Percentiles rank a stretch among this genome's conserved stretches.
These are phyloP conservation scores for Harpegnathos saltator DNA, from an alignment of 1,140 invertebrate genomes.

Conservation along the genomic window DNA sequence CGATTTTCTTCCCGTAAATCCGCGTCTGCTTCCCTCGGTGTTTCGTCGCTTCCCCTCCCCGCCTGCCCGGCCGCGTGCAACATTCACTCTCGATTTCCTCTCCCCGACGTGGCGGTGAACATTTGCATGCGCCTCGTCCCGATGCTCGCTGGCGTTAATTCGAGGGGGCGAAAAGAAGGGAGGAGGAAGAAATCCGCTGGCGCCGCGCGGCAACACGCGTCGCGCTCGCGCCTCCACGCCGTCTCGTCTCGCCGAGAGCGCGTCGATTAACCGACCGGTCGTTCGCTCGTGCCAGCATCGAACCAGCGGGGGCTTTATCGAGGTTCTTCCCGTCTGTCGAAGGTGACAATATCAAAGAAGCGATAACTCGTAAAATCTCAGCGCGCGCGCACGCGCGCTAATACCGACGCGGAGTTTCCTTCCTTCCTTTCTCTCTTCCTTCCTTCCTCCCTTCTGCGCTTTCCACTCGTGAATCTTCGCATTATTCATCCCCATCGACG, in stretches of 20 bases:
- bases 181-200: constrained; percentile 10
- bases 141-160: constrained; percentile 5
- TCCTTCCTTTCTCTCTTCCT: not conserved
- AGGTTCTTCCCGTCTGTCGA: constrained; percentile 27
- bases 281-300: no score
- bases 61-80: no score
- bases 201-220: not conserved
- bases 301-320: constrained; percentile 2
- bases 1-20: constrained; percentile 60
- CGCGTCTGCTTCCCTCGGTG: constrained; percentile 28
- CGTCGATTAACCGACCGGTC: not conserved
- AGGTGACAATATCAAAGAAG: constrained; percentile 22
- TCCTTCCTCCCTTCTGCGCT: not conserved
- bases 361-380: constrained; percentile 51
- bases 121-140: constrained; percentile 46
- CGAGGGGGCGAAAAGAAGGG: not conserved
- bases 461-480: constrained; percentile 42
- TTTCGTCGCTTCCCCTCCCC: not conserved
- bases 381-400: no score
- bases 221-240: no score
- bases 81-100: not conserved
- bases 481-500: constrained; percentile 57
- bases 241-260: not conserved
- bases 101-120: constrained; percentile 8
- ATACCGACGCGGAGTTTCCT: constrained; percentile 8